These are phyloP conservation scores for Phoebastria nigripes DNA, from an alignment of 2,797 vertebrate species.

Conservation along the genomic window DNA sequence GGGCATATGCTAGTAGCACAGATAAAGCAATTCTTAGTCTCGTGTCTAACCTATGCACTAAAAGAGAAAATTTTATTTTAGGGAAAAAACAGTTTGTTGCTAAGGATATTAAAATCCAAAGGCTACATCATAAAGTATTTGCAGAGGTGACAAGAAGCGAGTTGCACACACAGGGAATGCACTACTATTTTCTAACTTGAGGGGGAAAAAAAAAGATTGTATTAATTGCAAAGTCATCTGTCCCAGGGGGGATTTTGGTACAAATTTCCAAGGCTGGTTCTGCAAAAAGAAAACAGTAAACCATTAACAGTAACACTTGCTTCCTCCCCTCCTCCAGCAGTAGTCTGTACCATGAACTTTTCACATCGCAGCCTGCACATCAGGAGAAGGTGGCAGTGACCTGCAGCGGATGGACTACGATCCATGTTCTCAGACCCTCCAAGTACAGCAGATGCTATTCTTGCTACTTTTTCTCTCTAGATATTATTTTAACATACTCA, in stretches of 20 bases:
- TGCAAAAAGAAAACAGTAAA: not conserved
- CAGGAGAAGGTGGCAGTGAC: slow-evolving; percentile 2
- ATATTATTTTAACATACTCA: slow-evolving; percentile 15
- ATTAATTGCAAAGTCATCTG: not conserved
- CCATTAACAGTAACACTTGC: not conserved
- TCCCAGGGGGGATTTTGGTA: not conserved
- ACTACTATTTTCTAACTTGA: not conserved
- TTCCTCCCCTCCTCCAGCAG: slow-evolving; percentile 10
- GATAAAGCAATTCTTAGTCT: not conserved
- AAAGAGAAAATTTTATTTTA: not conserved
- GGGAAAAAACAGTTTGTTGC: not conserved
- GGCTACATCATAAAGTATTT: not conserved
- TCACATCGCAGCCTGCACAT: not conserved
- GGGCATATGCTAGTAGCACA: not conserved
- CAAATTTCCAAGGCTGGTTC: not conserved
- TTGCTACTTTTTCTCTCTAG: slow-evolving; percentile 8
- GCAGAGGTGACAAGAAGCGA: not conserved
- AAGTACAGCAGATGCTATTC: slow-evolving; percentile 2
- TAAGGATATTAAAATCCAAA: not conserved
- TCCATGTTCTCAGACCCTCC: not conserved
- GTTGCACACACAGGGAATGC: not conserved
- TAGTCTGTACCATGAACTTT: slow-evolving; percentile 3
- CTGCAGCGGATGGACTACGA: not conserved
- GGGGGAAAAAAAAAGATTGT: rapidly evolving
- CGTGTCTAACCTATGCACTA: rapidly evolving